Percentiles rank a stretch among this genome's conserved stretches.
Conservation (phyloP, 30 jellyfish, hydroid and myxozoan species). For the Morbakka virulenta region DNA sequence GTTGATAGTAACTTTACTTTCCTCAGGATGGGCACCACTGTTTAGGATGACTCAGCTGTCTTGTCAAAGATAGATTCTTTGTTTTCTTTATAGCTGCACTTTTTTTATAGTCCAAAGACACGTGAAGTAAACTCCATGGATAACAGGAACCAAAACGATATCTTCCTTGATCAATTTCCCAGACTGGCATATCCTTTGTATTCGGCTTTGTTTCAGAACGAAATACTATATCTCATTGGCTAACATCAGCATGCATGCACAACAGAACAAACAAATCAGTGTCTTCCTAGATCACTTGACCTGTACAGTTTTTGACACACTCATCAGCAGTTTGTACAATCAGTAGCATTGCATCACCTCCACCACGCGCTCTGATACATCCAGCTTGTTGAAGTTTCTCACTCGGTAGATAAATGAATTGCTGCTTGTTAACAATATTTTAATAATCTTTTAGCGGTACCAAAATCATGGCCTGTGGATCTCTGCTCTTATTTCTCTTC, state of each 20-base stretch:
- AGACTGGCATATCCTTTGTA: too few relatives aligned
- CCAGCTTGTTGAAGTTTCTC: conserved; percentile 8
- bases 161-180: conserved; percentile 6
- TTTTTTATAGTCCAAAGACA: conserved; percentile 26
- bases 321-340: too few relatives aligned
- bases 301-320: background rate
- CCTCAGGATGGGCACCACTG: conserved; percentile 1
- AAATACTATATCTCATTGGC: too few relatives aligned
- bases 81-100: too few relatives aligned
- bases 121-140: conserved; percentile 42
- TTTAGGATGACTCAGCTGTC: too few relatives aligned
- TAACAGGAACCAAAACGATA: conserved; percentile 2
- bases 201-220: too few relatives aligned
- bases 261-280: conserved; percentile 51
- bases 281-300: conserved; percentile 42
- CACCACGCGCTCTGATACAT: conserved; percentile 1
- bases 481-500: too few relatives aligned
- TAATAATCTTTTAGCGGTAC: conserved; percentile 13
- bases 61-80: too few relatives aligned
- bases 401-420: conserved; percentile 5
- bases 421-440: conserved; percentile 14
- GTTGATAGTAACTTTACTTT: conserved; percentile 1
- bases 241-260: conserved; percentile 28
- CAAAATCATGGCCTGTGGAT: conserved; percentile 12
- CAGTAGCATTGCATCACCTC: conserved; percentile 43